A percentile compares a stretch with the other conserved stretches of the same genome.
Evolutionary conservation across 2,888 invertebrate species (phyloP).

Genomic region (Leptinotarsa tumamoca): DNA sequence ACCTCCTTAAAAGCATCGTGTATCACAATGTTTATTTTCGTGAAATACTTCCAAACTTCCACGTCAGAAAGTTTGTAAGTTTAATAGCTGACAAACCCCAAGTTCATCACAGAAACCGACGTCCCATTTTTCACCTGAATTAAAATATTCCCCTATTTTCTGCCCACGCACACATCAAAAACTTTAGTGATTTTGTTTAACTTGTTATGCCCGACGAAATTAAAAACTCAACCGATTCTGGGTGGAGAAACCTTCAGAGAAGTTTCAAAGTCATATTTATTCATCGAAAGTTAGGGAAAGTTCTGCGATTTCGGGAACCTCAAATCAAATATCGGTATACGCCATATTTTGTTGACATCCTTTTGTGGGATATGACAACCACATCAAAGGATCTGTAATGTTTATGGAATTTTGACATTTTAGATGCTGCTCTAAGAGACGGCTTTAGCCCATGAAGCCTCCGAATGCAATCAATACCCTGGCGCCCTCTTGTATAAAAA

Average conservation of each 20-base stretch:
- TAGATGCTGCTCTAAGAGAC: no score
- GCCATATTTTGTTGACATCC: not conserved
- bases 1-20: no score
- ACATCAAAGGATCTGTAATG: no score
- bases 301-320: constrained; percentile 12
- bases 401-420: no score
- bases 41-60: not conserved
- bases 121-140: not conserved
- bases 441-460: no score
- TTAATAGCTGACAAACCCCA: not conserved
- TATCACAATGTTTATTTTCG: not conserved
- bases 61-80: not conserved
- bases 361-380: no score
- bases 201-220: not conserved
- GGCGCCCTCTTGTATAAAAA: no score
- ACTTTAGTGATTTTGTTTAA: not conserved
- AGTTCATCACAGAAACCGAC: not conserved
- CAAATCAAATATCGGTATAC: constrained; percentile 1
- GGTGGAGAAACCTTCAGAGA: not conserved
- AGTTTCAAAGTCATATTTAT: constrained; percentile 11
- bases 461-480: no score
- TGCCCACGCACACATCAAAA: not conserved
- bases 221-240: not conserved
- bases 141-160: not conserved
- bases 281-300: not conserved